Evolutionary conservation across 2,113 vertebrate species (phyloP).

Genomic region (Corapipo altera): DNA sequence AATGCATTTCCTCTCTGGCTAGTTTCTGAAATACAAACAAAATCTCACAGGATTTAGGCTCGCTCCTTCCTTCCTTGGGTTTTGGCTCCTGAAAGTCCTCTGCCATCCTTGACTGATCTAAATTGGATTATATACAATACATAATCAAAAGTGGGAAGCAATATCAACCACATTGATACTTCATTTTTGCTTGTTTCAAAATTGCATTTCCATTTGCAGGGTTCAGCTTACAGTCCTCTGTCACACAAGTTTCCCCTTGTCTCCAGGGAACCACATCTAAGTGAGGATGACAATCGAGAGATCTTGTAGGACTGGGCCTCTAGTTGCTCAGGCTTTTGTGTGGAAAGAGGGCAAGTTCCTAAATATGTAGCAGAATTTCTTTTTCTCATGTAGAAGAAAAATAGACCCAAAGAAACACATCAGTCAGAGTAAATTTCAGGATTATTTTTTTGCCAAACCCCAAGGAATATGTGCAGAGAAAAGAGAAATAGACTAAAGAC

Average conservation of each 20-base stretch:
- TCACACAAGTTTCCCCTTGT: neutral
- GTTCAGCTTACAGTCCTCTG: constrained; percentile 26
- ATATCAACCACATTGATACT: constrained; percentile 37
- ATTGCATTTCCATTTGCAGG: constrained; percentile 19
- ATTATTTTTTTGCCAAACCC: neutral
- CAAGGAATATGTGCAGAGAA: neutral
- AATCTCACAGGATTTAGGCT: constrained; percentile 32
- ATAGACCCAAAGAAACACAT: neutral
- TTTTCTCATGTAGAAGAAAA: neutral
- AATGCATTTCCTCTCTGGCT: constrained; percentile 21
- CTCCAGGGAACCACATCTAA: neutral
- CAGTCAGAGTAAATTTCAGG: neutral
- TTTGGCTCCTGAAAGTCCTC: constrained; percentile 13
- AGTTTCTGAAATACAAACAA: constrained; percentile 45
- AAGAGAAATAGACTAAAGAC: neutral
- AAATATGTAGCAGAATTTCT: neutral
- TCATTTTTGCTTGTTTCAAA: constrained; percentile 50
- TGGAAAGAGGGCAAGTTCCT: neutral
- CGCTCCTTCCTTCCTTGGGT: neutral
- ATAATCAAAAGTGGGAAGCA: constrained; percentile 48
- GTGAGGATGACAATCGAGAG: neutral
- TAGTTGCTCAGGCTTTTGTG: neutral
- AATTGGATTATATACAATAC: constrained; percentile 51
- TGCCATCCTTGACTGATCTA: constrained; percentile 19
- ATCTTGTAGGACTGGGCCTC: neutral